Base-by-base conservation (phyloP, 2,113 vertebrate species). In the Microcebus griseorufus region DNA sequence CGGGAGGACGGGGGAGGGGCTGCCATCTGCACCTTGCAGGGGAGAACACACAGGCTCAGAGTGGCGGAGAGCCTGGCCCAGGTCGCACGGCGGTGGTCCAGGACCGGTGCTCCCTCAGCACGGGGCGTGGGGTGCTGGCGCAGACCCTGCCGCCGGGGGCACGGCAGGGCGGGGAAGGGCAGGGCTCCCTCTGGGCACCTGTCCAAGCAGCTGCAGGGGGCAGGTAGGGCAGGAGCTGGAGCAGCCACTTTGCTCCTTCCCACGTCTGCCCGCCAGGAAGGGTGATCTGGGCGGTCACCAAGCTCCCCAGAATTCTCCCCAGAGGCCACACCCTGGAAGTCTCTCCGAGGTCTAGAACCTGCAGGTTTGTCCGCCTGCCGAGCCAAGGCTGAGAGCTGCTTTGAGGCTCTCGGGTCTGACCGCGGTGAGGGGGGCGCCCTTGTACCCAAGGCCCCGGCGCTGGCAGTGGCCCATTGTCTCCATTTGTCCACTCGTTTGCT, bases 401-500 rank as follows among this genome's bases (percentile, higher is more conserved):
- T 1, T 58, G 88, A 65, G 27, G 53, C 20, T 84, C 29, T 6
- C 16, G 9, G 6, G 7, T 16, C 48, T 29, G 81, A 29, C 32
- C 6, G 20, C 13, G 34, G 25, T 14, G n/a, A 0, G 51, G 51
- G 3, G 18, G 13, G 25, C 20, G 51, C 9, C 48, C 7, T 8
- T 8, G 5, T 51, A 1, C 1, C 60, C 25, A 1, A 1, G 45
- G n/a, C n/a, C n/a, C n/a, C n/a, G n/a, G 25, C 0, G 5, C 45
- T 23, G 3, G 37, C 12, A 4, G 34, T 5, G 8, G 13, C 58
- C 7, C 0, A 9, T 13, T 2, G 42, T 2, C 55, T 73, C 34
- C 12, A 1, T 51, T 73, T 39, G 25, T 29, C 9, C 3, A 11
- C 10, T 27, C 7, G 2, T 65, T 42, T 17, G 14, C 5, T 45